Conservation (phyloP, 2,113 vertebrate species). For the Castor canadensis region DNA sequence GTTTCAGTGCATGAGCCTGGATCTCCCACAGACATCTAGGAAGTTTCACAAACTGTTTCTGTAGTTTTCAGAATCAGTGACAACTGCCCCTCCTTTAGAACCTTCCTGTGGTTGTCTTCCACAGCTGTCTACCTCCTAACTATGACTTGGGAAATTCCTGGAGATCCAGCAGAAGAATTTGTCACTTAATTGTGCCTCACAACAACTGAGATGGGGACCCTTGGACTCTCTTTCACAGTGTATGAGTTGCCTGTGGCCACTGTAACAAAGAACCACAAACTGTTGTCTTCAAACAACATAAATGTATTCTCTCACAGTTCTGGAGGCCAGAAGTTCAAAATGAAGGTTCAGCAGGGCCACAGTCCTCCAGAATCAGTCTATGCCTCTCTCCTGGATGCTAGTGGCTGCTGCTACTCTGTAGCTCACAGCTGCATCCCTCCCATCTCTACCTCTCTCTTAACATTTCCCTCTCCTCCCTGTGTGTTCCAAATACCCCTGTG, state of each 20-base stretch:
- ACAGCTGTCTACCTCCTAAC: neutral
- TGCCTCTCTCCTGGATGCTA: neutral
- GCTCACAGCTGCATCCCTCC: fast-evolving
- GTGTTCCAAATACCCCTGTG: neutral
- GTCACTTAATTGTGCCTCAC: neutral
- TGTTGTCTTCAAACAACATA: too few species aligned
- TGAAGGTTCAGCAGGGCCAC: neutral
- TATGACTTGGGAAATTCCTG: neutral
- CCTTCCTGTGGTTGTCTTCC: neutral
- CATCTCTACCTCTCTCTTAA: neutral
- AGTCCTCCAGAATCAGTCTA: neutral
- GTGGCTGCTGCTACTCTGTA: too few species aligned
- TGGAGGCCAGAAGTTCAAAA: neutral
- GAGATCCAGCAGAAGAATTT: neutral
- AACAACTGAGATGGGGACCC: neutral
- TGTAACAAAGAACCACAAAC: too few species aligned
- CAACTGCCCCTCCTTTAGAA: fast-evolving
- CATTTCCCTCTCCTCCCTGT: neutral
- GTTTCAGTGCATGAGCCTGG: neutral
- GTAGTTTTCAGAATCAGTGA: neutral
- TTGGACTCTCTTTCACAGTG: neutral
- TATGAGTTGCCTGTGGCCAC: neutral
- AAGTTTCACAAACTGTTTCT: neutral
- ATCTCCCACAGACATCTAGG: neutral
- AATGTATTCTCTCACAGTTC: neutral